phyloP scores from a whole-genome alignment of 2,113 vertebrate species.

The Erythrolamprus reginae region DNA sequence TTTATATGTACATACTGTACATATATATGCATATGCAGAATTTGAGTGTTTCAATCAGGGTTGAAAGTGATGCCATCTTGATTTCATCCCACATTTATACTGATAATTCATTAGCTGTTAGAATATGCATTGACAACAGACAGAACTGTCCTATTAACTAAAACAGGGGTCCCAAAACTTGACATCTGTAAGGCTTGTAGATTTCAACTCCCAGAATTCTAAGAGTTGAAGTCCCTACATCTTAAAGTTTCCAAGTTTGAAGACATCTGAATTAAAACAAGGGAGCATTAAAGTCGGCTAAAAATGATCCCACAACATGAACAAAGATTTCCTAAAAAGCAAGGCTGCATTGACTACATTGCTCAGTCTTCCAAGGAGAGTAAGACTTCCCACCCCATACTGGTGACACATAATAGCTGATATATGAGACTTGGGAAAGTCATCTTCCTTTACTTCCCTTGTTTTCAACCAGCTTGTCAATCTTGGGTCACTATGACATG shows the following conservation, averaged over 20 bases:
- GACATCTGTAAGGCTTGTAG: too few relatives aligned
- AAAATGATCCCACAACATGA: constrained; percentile 10
- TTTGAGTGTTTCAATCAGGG: not conserved
- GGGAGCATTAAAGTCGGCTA: not conserved
- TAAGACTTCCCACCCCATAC: constrained; percentile 2
- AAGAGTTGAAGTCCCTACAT: too few relatives aligned
- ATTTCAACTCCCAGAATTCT: too few relatives aligned
- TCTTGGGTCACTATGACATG: constrained; percentile 42
- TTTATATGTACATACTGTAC: not conserved
- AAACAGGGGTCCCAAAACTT: not conserved
- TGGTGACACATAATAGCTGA: constrained; percentile 40
- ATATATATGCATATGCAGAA: not conserved
- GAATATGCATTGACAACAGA: too few relatives aligned
- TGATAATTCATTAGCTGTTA: not conserved
- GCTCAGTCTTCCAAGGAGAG: constrained; percentile 57
- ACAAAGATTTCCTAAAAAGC: constrained; percentile 5
- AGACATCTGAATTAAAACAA: not conserved
- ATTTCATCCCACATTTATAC: not conserved
- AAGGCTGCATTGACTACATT: constrained; percentile 30
- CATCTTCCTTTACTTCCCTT: constrained; percentile 32
- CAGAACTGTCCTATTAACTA: not conserved
- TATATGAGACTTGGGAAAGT: constrained; percentile 57
- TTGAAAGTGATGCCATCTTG: not conserved
- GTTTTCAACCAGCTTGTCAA: constrained; percentile 56
- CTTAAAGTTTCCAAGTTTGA: too few relatives aligned